These are phyloP conservation scores for Rafetus swinhoei DNA, from an alignment of 2,113 vertebrate species.

Conservation along the genomic window DNA sequence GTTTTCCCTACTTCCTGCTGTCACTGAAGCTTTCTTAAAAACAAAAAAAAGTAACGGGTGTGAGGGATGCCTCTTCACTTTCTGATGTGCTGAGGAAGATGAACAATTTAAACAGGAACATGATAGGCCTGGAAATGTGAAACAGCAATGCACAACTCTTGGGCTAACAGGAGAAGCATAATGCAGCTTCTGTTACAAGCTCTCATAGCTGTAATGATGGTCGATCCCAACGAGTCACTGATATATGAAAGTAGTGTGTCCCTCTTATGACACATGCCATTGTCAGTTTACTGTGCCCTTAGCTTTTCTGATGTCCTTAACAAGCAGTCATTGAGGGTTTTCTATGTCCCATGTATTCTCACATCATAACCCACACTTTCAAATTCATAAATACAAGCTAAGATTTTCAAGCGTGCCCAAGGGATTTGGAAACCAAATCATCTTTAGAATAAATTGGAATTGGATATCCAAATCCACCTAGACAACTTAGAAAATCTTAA, in stretches of 20 bases:
- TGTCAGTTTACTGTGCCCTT: not conserved
- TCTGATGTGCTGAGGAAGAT: not conserved
- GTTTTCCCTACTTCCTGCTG: not conserved
- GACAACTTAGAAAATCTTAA: not conserved
- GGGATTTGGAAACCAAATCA: not conserved
- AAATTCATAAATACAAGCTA: accelerated
- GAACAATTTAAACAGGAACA: accelerated
- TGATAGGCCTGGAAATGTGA: not conserved
- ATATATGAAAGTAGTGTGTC: not conserved
- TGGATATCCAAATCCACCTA: not conserved
- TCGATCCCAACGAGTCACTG: not conserved
- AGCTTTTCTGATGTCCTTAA: accelerated
- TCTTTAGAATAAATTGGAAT: not conserved
- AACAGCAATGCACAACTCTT: not conserved
- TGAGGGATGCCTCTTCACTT: not conserved
- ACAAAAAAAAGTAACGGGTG: accelerated
- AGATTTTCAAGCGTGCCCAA: not conserved
- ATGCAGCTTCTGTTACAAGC: not conserved
- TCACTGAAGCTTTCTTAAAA: not conserved
- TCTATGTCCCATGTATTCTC: not conserved
- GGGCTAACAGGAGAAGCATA: not conserved
- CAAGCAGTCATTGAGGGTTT: not conserved
- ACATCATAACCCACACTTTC: not conserved
- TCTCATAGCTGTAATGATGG: not conserved
- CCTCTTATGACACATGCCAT: not conserved